These are phyloP conservation scores for Spea bombifrons DNA, from an alignment of 2,113 vertebrate genomes.

Conservation along the genomic window DNA sequence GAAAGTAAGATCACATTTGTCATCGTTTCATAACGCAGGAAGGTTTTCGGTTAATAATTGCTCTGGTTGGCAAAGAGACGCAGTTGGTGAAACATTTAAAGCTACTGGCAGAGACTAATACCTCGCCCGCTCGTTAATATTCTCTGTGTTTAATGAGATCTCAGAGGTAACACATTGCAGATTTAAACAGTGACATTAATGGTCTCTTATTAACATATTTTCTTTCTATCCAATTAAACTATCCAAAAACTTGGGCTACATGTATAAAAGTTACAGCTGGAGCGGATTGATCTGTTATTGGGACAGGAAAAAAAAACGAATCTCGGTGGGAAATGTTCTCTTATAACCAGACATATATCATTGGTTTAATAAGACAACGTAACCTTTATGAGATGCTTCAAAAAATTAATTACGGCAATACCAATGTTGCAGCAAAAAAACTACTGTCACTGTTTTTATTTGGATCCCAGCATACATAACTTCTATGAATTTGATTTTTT, in stretches of 20 bases:
- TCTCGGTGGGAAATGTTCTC: neutral
- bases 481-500: no score
- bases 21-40: neutral
- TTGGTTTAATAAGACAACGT: conserved; percentile 24
- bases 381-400: conserved; percentile 10
- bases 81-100: conserved; percentile 45
- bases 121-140: conserved; percentile 37
- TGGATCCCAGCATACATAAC: no score
- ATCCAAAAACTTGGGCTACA: conserved; percentile 39
- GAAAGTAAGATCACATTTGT: conserved; percentile 9
- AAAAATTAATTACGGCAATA: conserved; percentile 13
- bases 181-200: conserved; percentile 48
- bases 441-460: no score
- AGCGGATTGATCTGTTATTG: conserved; percentile 36
- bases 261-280: conserved; percentile 25
- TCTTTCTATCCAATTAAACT: conserved; percentile 41
- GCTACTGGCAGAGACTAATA: conserved; percentile 35
- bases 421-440: neutral
- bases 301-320: neutral
- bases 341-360: neutral
- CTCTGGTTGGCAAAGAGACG: conserved; percentile 28
- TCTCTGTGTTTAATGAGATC: conserved; percentile 42
- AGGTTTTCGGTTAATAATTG: conserved; percentile 38
- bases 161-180: conserved; percentile 35
- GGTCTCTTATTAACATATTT: conserved; percentile 48